Conservation (phyloP, 2,797 vertebrate species). For the Cheirogaleus major region DNA sequence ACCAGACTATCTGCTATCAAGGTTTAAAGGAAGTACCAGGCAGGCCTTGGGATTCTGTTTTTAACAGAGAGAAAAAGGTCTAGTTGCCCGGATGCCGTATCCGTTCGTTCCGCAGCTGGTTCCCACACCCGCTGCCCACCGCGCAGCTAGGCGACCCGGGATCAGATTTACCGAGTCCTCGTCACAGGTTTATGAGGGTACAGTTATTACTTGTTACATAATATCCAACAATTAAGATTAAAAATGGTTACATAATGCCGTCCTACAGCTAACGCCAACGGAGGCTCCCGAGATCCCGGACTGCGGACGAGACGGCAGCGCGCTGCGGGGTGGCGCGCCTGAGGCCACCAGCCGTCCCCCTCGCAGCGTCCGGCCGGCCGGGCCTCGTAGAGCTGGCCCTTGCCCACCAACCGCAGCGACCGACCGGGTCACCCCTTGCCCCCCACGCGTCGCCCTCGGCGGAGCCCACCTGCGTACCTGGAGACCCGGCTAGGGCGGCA, state of each 20-base stretch:
- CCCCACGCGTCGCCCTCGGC: not conserved
- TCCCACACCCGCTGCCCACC: not conserved
- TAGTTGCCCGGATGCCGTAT: not conserved
- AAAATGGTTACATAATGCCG: constrained; percentile 60
- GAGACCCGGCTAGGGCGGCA: not conserved
- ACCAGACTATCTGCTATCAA: not conserved
- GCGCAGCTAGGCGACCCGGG: not conserved
- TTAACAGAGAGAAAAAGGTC: not conserved
- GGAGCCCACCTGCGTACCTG: constrained; percentile 62
- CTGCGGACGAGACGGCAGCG: not conserved
- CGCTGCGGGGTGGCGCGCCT: not conserved
- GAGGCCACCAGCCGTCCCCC: not conserved
- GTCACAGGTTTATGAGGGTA: constrained; percentile 7
- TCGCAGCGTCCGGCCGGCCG: not conserved
- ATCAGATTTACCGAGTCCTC: not conserved
- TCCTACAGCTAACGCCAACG: not conserved
- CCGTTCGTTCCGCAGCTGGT: not conserved
- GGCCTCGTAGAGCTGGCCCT: not conserved
- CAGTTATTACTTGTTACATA: constrained; percentile 63
- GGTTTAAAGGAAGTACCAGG: not conserved
- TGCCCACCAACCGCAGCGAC: too few species aligned
- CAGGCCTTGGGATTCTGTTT: not conserved
- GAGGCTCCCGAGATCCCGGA: not conserved
- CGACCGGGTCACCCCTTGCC: not conserved
- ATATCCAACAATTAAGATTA: constrained; percentile 53